Percentiles rank a stretch among this genome's conserved stretches.
Evolutionary conservation across 2,888 invertebrate species (phyloP).

Genomic region (Sinelater perroti): DNA sequence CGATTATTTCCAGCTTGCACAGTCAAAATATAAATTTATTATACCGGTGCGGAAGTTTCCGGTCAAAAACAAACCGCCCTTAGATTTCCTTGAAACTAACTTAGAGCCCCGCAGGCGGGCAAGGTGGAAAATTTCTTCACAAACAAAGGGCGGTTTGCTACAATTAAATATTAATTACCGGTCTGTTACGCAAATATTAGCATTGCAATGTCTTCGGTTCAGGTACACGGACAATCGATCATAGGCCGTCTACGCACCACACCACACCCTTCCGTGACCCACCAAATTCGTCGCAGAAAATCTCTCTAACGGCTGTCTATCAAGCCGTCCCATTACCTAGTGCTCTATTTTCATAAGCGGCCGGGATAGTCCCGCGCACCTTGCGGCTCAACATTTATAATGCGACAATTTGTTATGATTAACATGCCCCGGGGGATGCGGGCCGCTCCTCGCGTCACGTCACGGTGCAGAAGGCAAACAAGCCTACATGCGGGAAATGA

Average conservation of each 20-base stretch:
- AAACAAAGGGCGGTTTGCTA: neutral
- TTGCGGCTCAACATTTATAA: constrained; percentile 20
- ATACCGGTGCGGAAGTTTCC: too few species aligned
- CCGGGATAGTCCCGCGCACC: constrained; percentile 16
- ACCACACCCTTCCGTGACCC: constrained; percentile 9
- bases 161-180: constrained; percentile 14
- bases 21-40: too few species aligned
- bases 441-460: constrained; percentile 24
- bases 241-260: neutral
- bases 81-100: too few species aligned
- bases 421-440: constrained; percentile 23
- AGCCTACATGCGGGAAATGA: constrained; percentile 11
- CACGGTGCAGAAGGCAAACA: constrained; percentile 22
- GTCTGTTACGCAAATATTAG: constrained; percentile 6
- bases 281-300: too few species aligned
- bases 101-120: neutral
- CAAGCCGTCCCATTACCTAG: neutral
- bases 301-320: neutral
- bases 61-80: too few species aligned
- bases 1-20: too few species aligned
- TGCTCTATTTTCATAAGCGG: constrained; percentile 14
- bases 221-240: constrained; percentile 9
- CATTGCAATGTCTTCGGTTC: constrained; percentile 1
- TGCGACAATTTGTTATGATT: constrained; percentile 29
- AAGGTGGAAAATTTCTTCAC: neutral